These are phyloP conservation scores for Arctopsyche grandis DNA, from an alignment of 1,140 invertebrate species.

Conservation along the genomic window DNA sequence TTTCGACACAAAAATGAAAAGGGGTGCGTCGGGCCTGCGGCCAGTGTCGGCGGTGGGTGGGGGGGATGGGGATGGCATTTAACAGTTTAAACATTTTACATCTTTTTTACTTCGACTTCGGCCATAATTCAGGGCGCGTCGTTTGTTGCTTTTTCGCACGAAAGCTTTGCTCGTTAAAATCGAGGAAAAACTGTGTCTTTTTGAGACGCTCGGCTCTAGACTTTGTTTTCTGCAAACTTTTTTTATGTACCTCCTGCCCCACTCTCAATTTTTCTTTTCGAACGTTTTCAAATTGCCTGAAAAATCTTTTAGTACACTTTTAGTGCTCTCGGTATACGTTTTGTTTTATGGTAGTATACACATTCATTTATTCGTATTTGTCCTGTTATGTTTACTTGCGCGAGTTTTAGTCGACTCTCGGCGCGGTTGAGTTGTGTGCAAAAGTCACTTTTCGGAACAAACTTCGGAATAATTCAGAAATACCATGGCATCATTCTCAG, in stretches of 20 bases:
- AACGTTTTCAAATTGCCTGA: neutral
- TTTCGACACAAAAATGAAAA: constrained; percentile 1
- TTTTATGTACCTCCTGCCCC: neutral
- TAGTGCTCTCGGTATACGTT: neutral
- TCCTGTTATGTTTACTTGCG: neutral
- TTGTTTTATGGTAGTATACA: no score
- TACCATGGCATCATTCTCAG: constrained; percentile 7
- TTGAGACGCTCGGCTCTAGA: neutral
- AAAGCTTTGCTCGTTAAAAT: neutral
- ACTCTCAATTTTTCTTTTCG: neutral
- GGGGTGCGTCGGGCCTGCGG: neutral
- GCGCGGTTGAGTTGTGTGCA: neutral
- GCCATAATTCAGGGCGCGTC: neutral
- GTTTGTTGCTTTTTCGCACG: constrained; percentile 15
- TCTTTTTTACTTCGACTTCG: constrained; percentile 2
- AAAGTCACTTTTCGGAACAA: constrained; percentile 25
- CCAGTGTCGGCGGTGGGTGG: neutral
- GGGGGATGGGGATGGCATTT: neutral
- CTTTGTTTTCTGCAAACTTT: neutral
- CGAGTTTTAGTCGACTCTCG: neutral
- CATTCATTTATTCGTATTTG: neutral
- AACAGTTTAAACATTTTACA: constrained; percentile 23
- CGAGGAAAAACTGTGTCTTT: neutral
- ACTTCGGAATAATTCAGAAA: constrained; percentile 29
- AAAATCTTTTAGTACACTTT: constrained; percentile 1